These are phyloP conservation scores for Lithobates sylvaticus DNA, from an alignment of 2,797 vertebrate genomes.

Conservation along the genomic window DNA sequence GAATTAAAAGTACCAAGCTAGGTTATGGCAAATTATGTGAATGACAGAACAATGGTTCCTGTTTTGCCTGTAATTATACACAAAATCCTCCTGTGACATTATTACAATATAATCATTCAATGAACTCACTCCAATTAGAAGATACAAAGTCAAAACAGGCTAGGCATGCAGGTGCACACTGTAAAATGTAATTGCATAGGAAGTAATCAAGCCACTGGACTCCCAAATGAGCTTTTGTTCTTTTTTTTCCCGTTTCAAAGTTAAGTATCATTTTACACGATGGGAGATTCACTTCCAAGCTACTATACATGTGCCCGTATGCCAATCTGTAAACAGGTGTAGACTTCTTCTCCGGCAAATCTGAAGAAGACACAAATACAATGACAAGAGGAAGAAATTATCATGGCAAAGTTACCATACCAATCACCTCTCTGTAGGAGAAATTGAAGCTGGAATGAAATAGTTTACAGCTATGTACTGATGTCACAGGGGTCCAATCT, in stretches of 20 bases:
- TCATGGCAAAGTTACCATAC: not conserved
- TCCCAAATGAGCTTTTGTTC: conserved; percentile 28
- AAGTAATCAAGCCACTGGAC: conserved; percentile 10
- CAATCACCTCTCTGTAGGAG: not conserved
- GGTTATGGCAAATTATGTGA: not conserved
- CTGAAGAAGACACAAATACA: not conserved
- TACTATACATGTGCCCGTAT: not conserved
- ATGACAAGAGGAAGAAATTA: not conserved
- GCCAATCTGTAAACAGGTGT: not conserved
- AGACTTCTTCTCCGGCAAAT: not conserved
- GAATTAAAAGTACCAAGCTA: not conserved
- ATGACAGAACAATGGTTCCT: not conserved
- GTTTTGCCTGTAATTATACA: not conserved
- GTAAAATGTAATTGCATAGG: conserved; percentile 14
- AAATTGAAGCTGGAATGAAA: not conserved
- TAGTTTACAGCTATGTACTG: not conserved
- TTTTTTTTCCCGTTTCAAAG: not conserved
- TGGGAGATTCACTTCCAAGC: not conserved
- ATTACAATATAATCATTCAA: not conserved
- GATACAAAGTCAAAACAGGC: not conserved
- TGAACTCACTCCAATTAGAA: conserved; percentile 8
- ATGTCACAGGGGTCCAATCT: no score
- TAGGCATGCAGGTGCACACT: conserved; percentile 33
- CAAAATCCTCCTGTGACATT: conserved; percentile 7
- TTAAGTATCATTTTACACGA: not conserved